Conservation (phyloP, 2,888 invertebrate species). For the Podotricha telesiphe region DNA sequence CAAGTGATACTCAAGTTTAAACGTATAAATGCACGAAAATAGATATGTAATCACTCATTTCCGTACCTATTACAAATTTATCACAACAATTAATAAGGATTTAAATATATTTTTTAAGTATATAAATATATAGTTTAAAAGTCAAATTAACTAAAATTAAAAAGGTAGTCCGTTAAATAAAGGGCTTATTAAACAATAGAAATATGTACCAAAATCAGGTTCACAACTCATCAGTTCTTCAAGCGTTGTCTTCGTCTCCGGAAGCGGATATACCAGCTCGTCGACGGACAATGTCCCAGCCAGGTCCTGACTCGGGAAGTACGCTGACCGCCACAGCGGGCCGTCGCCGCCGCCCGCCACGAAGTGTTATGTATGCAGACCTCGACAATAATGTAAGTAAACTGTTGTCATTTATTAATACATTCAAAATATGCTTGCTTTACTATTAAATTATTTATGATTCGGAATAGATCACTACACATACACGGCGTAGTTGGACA, state of each 20-base stretch:
- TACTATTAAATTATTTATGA: too few relatives aligned
- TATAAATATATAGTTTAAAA: too few relatives aligned
- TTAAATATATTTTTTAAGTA: too few relatives aligned
- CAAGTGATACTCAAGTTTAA: slow-evolving; percentile 16
- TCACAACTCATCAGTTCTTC: slow-evolving; percentile 60
- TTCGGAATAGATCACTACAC: too few relatives aligned
- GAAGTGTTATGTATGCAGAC: slow-evolving; percentile 70
- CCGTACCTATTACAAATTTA: slow-evolving; percentile 8
- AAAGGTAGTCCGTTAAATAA: too few relatives aligned
- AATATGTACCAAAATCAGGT: slow-evolving; percentile 52
- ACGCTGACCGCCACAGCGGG: slow-evolving; percentile 66
- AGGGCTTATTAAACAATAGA: not conserved
- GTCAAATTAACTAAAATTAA: too few relatives aligned
- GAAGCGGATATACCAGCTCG: slow-evolving; percentile 53
- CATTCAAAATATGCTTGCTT: too few relatives aligned
- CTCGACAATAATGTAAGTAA: slow-evolving; percentile 58
- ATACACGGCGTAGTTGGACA: too few relatives aligned
- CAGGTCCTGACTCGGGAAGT: slow-evolving; percentile 66
- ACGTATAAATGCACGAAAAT: slow-evolving; percentile 12
- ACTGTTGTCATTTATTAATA: too few relatives aligned
- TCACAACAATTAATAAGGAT: not conserved
- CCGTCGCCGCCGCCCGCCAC: slow-evolving; percentile 61
- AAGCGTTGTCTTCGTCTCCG: slow-evolving; percentile 38
- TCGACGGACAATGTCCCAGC: slow-evolving; percentile 71
- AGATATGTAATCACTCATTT: slow-evolving; percentile 11